Evolutionary conservation across 2,888 invertebrate species (phyloP), one percentile per base, ranked within the genome.

Genomic region (Villa cingulata): DNA sequence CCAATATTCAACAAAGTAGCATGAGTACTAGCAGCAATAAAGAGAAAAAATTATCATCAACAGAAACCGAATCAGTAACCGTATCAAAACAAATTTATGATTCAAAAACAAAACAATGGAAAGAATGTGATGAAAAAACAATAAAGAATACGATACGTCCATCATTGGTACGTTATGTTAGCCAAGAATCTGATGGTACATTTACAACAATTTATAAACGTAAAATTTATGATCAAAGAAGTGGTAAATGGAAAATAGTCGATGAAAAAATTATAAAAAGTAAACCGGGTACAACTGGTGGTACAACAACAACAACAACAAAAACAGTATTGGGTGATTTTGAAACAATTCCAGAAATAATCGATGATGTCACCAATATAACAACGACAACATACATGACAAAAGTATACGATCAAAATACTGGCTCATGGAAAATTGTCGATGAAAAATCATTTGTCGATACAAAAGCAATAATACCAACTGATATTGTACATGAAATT

Each of bases 241-340:
- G 62, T 51, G 68, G 68, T 54, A 62, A 61, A 53, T 70, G 70
- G 70, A 66, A 64, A 52, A 63, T 73, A 41, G 65, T 72, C 49
- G 74, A 75, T 55, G 74, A 75, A 55, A 73, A 72, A 59, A 68
- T 71, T 10, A 72, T 74, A 48, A 70, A 72, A 54, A 70, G 71
- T 55, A 58, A 58, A 50, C 55, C 58, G 17, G 38, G 34, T 14
- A 16, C 29, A 36, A 32, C 9, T 12, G 29, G 29, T 32, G 12
- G 3, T 12, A 32, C 9, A 12, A 27, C 27, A 27, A 27, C 27
- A 27, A 32, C 29, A 32, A 32, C 9, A 1, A 32, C 2, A 32
- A 20, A 37, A 17, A 23, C 36, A 16, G 7, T 14, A 34, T n/a
- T 16, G 3, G 36, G 46, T 53, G 62, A 66, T 56, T 23, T 46